Evolutionary conservation across 2,888 invertebrate species (phyloP), one percentile per base, ranked within the genome.

Genomic region (Amblyteles armatorius): DNA sequence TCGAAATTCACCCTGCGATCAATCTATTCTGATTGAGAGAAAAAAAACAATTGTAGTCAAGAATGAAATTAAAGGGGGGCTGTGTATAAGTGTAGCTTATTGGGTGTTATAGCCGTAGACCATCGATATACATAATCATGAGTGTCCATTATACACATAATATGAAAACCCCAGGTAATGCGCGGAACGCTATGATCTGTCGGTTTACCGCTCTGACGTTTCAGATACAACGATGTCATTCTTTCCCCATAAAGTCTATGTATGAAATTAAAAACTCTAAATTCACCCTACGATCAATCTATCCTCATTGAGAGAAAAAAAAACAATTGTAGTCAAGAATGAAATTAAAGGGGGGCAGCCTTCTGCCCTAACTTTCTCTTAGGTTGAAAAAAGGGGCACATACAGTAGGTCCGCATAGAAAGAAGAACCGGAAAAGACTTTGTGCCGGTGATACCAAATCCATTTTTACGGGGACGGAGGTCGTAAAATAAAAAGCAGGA

Each of bases 401-500:
- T 50, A 74, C 73, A 69, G 74, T 57, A 78, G 83, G 80, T 36
- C 72, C 40, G 50, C 74, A 63, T 67, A 67, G 50, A 82, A 85
- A 71, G 83, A 80, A 68, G 86, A 84, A 80, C 81, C 86, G 85
- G 86, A 86, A 84, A 82, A 71, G 87, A 79, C 73, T 84, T 82
- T 81, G 82, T 79, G 79, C 81, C 85, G 86, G 85, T 87, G 86
- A 89, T 88, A 87, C 85, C 87, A 90, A 91, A 92, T 91, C 90
- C 89, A 90, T 90, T 91, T 92, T 91, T 90, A 90, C 88, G 90
- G 87, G 86, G 84, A 87, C 88, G 89, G 87, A 87, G 88, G 89
- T 91, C 91, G 91, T 92, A 92, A 91, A 92, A 92, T 91, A 92
- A 92, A 93, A 92, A 92, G 90, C 89, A 87, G 90, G 89, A 92